Conservation (phyloP, 2,113 vertebrate genomes). For the Daubentonia madagascariensis region DNA sequence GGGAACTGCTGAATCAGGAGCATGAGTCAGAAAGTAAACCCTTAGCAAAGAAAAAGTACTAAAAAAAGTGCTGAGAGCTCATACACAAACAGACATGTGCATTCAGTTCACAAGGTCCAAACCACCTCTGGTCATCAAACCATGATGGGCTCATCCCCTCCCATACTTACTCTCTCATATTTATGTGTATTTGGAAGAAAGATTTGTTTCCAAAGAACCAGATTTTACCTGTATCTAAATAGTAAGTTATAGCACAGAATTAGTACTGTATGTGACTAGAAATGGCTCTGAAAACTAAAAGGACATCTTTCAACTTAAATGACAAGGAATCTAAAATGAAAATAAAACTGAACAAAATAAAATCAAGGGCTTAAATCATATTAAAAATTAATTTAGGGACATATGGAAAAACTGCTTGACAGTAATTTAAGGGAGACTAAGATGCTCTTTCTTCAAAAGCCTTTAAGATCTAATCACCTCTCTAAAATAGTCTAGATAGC, state of each 20-base stretch:
- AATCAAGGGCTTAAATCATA: neutral
- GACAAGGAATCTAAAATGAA: neutral
- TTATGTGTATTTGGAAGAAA: neutral
- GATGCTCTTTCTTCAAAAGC: neutral
- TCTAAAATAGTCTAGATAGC: neutral
- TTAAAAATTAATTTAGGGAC: slow-evolving; percentile 32
- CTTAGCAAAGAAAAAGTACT: slow-evolving; percentile 43
- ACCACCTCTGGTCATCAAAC: neutral
- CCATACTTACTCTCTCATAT: neutral
- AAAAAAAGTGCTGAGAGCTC: neutral
- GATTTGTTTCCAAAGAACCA: neutral
- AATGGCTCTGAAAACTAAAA: neutral
- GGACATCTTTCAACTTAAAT: neutral
- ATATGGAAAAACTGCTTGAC: neutral
- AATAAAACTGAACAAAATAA: slow-evolving; percentile 21
- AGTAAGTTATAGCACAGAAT: neutral
- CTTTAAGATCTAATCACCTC: slow-evolving; percentile 4
- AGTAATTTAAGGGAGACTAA: slow-evolving; percentile 33
- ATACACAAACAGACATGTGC: neutral
- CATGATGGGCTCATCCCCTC: neutral
- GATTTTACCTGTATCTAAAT: neutral
- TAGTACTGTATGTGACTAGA: neutral
- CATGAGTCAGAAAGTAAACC: slow-evolving; percentile 70
- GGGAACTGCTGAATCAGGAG: slow-evolving; percentile 73
- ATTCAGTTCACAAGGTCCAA: neutral